phyloP scores from a whole-genome alignment of 2,888 invertebrate species.

The Lapara coniferarum region DNA sequence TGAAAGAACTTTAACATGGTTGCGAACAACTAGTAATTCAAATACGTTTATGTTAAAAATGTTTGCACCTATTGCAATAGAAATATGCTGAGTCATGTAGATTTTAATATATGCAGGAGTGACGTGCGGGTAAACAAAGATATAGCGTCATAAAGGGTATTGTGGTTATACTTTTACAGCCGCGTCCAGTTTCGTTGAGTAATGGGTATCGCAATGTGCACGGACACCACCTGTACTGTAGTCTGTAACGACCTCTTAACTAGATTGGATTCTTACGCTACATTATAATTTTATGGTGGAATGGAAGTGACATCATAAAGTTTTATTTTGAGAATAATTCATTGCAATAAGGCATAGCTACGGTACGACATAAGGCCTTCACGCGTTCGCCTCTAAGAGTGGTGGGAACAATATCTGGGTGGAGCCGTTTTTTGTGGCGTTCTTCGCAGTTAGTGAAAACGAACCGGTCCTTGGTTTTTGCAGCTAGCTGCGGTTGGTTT shows the following conservation, averaged over 20 bases:
- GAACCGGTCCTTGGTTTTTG: no score
- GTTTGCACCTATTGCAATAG: not conserved
- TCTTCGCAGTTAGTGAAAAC: no score
- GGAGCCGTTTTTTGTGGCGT: no score
- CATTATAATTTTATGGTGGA: slow-evolving; percentile 17
- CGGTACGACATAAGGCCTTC: no score
- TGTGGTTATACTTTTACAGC: slow-evolving; percentile 25
- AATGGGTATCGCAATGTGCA: slow-evolving; percentile 57
- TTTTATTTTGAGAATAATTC: not conserved
- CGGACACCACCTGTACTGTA: slow-evolving; percentile 37
- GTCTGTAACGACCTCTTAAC: slow-evolving; percentile 53
- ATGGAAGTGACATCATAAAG: not conserved
- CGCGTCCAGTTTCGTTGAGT: slow-evolving; percentile 44
- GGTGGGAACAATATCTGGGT: no score
- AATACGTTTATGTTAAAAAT: no score
- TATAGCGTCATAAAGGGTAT: slow-evolving; percentile 7
- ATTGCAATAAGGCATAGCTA: no score
- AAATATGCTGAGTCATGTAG: not conserved
- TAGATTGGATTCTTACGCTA: slow-evolving; percentile 48
- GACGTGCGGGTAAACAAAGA: not conserved
- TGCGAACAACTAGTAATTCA: no score
- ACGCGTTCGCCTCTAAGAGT: no score
- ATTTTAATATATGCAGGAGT: not conserved
- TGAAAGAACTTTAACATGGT: no score
- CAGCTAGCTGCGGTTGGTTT: no score